phyloP scores from a whole-genome alignment of 2,113 vertebrate species.

The Lates calcarifer region DNA sequence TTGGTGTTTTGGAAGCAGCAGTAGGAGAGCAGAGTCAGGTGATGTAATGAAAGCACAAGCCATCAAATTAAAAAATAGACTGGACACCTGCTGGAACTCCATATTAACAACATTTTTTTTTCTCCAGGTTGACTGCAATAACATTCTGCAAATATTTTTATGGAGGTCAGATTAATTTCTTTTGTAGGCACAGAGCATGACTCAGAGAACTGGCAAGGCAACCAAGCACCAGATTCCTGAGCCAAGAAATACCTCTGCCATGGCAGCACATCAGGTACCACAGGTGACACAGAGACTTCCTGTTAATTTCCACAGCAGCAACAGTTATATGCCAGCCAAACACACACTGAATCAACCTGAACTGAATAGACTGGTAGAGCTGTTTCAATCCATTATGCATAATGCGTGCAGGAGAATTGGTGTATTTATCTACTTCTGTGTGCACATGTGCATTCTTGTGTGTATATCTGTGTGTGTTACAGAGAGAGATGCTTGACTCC shows the following conservation, averaged over 20 bases:
- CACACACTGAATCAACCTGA: conserved; percentile 21
- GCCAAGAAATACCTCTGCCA: conserved; percentile 38
- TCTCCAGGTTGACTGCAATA: conserved; percentile 46
- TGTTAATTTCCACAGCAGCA: conserved; percentile 55
- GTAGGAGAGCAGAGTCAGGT: conserved; percentile 35
- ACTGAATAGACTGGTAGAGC: conserved; percentile 27
- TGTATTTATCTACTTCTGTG: conserved; percentile 60
- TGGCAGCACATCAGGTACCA: conserved; percentile 51
- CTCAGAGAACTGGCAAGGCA: conserved; percentile 39
- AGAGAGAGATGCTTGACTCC: conserved; percentile 59
- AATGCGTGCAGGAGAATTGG: conserved; percentile 39
- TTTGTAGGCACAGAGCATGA: conserved; percentile 40
- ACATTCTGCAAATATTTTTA: conserved; percentile 31
- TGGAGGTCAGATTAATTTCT: conserved; percentile 45
- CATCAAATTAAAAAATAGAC: conserved; percentile 49
- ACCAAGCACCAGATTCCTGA: conserved; percentile 17
- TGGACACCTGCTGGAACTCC: conserved; percentile 34
- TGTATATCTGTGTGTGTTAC: conserved; percentile 28
- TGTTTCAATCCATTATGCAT: conserved; percentile 50
- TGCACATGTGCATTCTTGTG: conserved; percentile 47
- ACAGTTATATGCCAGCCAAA: conserved; percentile 36
- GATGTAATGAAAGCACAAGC: conserved; percentile 58
- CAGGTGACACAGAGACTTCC: conserved; percentile 57
- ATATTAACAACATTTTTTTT: conserved; percentile 35
- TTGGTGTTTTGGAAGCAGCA: conserved; percentile 44